phyloP scores from a whole-genome alignment of 2,113 vertebrate species.

The Amia ocellicauda region DNA sequence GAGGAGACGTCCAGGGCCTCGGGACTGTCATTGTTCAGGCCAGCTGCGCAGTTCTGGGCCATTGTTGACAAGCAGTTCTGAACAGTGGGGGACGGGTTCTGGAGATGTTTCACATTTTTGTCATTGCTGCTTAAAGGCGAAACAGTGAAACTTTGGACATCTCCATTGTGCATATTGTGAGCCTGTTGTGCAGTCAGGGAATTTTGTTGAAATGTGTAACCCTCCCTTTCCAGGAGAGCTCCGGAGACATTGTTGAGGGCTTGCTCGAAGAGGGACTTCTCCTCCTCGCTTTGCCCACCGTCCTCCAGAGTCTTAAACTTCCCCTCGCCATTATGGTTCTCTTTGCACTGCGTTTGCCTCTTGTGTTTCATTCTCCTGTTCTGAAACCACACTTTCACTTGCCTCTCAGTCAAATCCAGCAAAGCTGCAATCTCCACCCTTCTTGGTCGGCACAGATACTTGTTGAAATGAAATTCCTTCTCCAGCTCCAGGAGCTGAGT shows the following conservation, averaged over 20 bases:
- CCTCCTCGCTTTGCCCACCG: conserved; percentile 72
- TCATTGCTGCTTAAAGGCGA: conserved; percentile 86
- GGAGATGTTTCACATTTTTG: conserved; percentile 97
- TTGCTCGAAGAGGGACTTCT: conserved; percentile 79
- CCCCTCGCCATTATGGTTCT: conserved; percentile 86
- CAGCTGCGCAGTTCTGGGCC: conserved; percentile 91
- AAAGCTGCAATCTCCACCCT: conserved; percentile 91
- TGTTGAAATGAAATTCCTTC: conserved; percentile 98
- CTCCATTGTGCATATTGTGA: conserved; percentile 81
- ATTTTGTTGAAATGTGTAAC: conserved; percentile 85
- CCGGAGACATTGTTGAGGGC: conserved; percentile 68
- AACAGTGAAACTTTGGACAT: conserved; percentile 76
- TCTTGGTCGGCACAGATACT: conserved; percentile 94
- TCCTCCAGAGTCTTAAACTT: conserved; percentile 77
- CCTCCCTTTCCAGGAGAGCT: conserved; percentile 82
- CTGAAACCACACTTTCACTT: conserved; percentile 99
- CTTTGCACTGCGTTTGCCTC: conserved; percentile 92
- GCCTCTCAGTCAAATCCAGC: conserved; percentile 93
- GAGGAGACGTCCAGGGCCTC: conserved; percentile 82
- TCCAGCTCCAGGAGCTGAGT: conserved; percentile 97
- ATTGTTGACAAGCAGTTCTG: conserved; percentile 87
- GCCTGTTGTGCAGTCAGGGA: conserved; percentile 78
- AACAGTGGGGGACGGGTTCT: conserved; percentile 86
- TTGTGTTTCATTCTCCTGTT: conserved; percentile 98
- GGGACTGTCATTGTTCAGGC: conserved; percentile 87